phyloP scores from a whole-genome alignment of 2,113 vertebrate genomes.

The Grammomys dolichurus region DNA sequence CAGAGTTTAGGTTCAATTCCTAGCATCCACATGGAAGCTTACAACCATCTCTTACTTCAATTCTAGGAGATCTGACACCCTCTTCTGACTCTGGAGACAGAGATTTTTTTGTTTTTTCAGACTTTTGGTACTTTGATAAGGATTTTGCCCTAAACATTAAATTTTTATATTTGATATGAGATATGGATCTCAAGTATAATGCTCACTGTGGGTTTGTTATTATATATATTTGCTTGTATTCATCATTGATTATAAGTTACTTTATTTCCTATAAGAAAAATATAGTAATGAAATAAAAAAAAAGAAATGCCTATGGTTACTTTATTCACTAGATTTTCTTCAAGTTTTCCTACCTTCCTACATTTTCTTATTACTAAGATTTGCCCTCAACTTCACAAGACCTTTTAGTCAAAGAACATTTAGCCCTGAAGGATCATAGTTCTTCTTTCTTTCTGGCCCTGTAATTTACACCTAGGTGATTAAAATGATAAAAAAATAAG shows the following conservation, averaged over 20 bases:
- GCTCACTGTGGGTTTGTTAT: background rate
- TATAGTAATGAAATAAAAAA: slow-evolving; percentile 39
- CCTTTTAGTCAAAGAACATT: slow-evolving; percentile 26
- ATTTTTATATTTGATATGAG: background rate
- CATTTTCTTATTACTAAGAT: background rate
- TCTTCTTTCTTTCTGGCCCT: background rate
- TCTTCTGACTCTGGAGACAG: background rate
- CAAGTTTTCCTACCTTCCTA: background rate
- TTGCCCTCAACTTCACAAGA: background rate
- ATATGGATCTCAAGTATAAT: background rate
- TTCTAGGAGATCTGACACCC: too few species aligned
- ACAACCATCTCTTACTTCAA: too few species aligned
- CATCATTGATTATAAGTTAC: slow-evolving; percentile 28
- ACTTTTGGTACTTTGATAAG: slow-evolving; percentile 28
- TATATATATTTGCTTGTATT: background rate
- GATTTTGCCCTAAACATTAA: background rate
- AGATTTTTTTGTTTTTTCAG: slow-evolving; percentile 32
- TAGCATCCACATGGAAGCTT: too few species aligned
- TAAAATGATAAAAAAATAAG: slow-evolving; percentile 34
- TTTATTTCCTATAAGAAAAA: slow-evolving; percentile 43
- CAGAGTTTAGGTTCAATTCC: background rate
- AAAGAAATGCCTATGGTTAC: slow-evolving; percentile 20
- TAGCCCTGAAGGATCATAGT: background rate
- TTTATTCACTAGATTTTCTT: slow-evolving; percentile 56
- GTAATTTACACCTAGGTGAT: slow-evolving; percentile 32